A percentile compares a stretch with the other conserved stretches of the same genome.
Conservation (phyloP, 2,888 invertebrate genomes). For the Cephus nigrinus region DNA sequence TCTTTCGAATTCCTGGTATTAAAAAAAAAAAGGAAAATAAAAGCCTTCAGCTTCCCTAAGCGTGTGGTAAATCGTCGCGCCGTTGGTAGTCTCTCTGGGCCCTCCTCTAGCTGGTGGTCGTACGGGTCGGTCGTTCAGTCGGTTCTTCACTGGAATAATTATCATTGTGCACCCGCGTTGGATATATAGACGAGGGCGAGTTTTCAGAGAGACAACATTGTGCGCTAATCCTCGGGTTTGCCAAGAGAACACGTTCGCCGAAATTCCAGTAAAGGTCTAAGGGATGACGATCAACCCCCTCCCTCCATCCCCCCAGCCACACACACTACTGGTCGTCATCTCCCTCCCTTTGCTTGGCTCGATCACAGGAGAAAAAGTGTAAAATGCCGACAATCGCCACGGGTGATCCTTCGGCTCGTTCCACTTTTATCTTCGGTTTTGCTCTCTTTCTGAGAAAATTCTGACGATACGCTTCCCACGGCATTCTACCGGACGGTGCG, state of each 20-base stretch:
- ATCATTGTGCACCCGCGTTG: background rate
- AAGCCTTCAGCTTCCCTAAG: background rate
- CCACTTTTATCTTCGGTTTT: background rate
- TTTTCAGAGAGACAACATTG: background rate
- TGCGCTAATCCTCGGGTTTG: conserved; percentile 33
- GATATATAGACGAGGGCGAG: background rate
- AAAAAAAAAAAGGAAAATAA: background rate
- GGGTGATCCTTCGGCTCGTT: background rate
- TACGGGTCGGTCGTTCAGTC: background rate
- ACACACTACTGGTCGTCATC: background rate
- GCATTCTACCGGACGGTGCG: background rate
- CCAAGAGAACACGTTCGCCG: conserved; percentile 32
- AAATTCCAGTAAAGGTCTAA: conserved; percentile 26
- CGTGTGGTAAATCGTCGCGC: conserved; percentile 3
- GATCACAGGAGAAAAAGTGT: conserved; percentile 1
- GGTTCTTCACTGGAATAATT: conserved; percentile 4
- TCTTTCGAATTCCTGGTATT: background rate
- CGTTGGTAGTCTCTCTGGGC: background rate
- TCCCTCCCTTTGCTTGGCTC: background rate
- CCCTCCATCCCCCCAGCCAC: too few relatives aligned
- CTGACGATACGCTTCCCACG: background rate
- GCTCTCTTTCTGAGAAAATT: background rate
- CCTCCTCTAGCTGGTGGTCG: background rate
- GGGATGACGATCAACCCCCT: background rate
- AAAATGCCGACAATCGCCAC: background rate